Conservation (phyloP, 2,888 invertebrate species). For the Orgyia antiqua region DNA sequence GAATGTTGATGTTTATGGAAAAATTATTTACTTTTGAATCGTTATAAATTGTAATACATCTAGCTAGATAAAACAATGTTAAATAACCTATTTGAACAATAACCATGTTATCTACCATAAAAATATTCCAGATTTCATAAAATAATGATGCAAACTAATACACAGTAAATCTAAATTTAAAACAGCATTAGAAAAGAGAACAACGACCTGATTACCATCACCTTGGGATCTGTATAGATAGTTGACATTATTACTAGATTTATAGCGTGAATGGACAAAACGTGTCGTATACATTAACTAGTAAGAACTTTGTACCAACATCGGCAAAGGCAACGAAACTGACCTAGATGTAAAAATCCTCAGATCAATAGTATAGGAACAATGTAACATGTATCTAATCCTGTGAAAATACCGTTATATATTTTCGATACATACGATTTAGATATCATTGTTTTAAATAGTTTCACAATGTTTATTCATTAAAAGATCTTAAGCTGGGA, state of each 20-base stretch:
- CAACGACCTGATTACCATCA: slow-evolving; percentile 30
- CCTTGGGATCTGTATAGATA: slow-evolving; percentile 33
- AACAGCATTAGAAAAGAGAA: slow-evolving; percentile 19
- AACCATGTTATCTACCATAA: too few relatives aligned
- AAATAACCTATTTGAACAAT: too few relatives aligned
- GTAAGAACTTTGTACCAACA: slow-evolving; percentile 9
- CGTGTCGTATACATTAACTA: slow-evolving; percentile 18
- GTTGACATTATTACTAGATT: slow-evolving; percentile 29
- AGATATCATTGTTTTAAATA: slow-evolving; percentile 26
- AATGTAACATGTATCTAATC: slow-evolving; percentile 21
- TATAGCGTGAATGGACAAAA: slow-evolving; percentile 17
- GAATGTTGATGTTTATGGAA: too few relatives aligned
- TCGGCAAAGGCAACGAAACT: slow-evolving; percentile 32
- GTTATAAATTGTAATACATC: too few relatives aligned
- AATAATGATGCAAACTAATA: slow-evolving; percentile 25
- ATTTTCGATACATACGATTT: slow-evolving; percentile 24
- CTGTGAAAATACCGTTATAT: slow-evolving; percentile 32
- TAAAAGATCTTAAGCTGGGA: slow-evolving; percentile 13
- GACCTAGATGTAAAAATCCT: slow-evolving; percentile 56
- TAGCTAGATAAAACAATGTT: too few relatives aligned
- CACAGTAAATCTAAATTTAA: slow-evolving; percentile 33
- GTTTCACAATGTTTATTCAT: slow-evolving; percentile 29
- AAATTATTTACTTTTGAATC: too few relatives aligned
- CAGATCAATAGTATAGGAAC: slow-evolving; percentile 46
- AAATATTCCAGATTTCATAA: slow-evolving; percentile 5